Evolutionary conservation across 2,797 vertebrate species (phyloP).

Genomic region (Epinephelus coioides): DNA sequence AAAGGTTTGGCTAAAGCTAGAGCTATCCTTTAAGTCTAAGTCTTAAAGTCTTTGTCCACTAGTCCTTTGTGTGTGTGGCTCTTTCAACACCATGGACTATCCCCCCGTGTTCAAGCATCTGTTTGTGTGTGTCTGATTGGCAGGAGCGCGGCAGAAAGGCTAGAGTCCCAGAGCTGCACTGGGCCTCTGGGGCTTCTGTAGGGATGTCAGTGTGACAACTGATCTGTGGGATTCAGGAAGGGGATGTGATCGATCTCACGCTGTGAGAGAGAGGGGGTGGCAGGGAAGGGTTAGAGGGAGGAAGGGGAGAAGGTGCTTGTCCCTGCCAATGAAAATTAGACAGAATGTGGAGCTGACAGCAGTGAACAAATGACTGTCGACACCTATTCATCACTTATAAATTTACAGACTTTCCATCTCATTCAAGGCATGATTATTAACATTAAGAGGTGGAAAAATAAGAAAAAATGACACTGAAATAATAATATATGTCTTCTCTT

Average conservation of each 20-base stretch:
- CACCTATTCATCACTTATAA: constrained; percentile 14
- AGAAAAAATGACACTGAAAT: neutral
- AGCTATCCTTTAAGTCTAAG: neutral
- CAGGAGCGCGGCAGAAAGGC: constrained; percentile 76
- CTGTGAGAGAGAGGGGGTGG: constrained; percentile 22
- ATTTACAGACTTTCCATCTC: constrained; percentile 5
- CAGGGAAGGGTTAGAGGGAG: neutral
- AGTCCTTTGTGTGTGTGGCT: constrained; percentile 1
- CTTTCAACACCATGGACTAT: constrained; percentile 1
- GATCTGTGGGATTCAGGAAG: constrained; percentile 82
- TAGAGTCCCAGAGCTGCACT: constrained; percentile 82
- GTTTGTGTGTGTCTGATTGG: constrained; percentile 68
- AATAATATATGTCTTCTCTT: neutral
- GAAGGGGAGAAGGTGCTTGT: constrained; percentile 27
- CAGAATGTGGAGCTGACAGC: constrained; percentile 45
- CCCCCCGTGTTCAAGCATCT: neutral
- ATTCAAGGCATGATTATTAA: neutral
- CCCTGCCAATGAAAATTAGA: constrained; percentile 52
- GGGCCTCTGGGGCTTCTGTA: constrained; percentile 77
- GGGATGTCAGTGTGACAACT: constrained; percentile 86
- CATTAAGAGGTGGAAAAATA: neutral
- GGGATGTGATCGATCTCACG: constrained; percentile 84
- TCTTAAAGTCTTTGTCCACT: constrained; percentile 6
- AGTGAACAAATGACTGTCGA: constrained; percentile 40
- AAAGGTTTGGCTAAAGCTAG: neutral